Conservation (phyloP, 2,797 vertebrate genomes). For the Gymnothorax javanicus region DNA sequence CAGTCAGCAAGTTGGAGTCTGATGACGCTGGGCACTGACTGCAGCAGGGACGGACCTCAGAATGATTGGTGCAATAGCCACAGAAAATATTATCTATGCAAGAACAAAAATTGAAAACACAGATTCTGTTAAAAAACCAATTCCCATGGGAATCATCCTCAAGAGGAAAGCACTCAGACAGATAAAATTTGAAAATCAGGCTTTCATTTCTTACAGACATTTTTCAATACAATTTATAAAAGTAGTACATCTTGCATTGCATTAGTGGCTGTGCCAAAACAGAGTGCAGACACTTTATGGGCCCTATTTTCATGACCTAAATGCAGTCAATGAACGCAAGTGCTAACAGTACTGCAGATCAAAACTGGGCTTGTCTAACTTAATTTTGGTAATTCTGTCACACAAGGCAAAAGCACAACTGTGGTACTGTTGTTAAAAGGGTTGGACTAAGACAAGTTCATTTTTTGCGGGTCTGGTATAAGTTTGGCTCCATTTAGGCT, state of each 20-base stretch:
- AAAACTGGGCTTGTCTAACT: too few species aligned
- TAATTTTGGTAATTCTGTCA: too few species aligned
- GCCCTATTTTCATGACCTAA: too few species aligned
- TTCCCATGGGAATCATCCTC: not conserved
- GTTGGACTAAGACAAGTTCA: too few species aligned
- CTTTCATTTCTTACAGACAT: conserved; percentile 11
- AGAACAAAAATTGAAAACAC: not conserved
- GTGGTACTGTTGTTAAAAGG: too few species aligned
- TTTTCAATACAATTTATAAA: not conserved
- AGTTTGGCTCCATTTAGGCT: too few species aligned
- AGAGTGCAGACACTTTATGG: not conserved
- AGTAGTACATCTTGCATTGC: not conserved
- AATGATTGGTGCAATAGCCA: not conserved
- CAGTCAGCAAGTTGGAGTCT: not conserved
- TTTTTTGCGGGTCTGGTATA: too few species aligned
- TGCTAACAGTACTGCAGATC: too few species aligned
- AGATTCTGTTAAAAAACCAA: not conserved
- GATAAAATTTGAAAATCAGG: not conserved
- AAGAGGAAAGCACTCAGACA: not conserved
- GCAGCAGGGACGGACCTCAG: not conserved
- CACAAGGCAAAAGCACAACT: too few species aligned
- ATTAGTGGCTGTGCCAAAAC: not conserved
- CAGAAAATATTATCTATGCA: not conserved
- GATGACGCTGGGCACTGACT: not conserved
- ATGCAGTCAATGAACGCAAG: too few species aligned